Conservation (phyloP, 1,140 invertebrate species). For the Temnothorax longispinosus region DNA sequence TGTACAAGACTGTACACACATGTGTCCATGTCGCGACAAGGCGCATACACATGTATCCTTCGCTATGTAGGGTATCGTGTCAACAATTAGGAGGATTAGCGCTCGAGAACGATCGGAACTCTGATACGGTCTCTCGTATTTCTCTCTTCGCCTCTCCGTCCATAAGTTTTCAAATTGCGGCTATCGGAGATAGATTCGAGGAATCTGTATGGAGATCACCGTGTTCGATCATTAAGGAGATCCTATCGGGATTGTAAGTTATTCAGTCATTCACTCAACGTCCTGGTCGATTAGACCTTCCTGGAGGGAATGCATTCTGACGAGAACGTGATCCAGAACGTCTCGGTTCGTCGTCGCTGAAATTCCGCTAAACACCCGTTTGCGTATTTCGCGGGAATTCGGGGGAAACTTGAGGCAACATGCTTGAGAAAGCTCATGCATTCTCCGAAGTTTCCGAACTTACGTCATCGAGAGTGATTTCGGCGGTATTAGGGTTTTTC, state of each 20-base stretch:
- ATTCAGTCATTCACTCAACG: conserved; percentile 78
- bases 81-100: conserved; percentile 83
- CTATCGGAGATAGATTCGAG: conserved; percentile 47
- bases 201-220: conserved; percentile 78
- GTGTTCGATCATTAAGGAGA: conserved; percentile 84
- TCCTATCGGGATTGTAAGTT: conserved; percentile 82
- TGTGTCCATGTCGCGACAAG: neutral
- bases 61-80: conserved; percentile 74
- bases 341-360: conserved; percentile 22
- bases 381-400: neutral
- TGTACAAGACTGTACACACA: conserved; percentile 6
- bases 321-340: conserved; percentile 21
- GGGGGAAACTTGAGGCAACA: neutral
- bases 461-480: conserved; percentile 4
- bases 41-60: conserved; percentile 59
- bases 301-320: conserved; percentile 61
- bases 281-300: conserved; percentile 70
- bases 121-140: conserved; percentile 75
- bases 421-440: neutral
- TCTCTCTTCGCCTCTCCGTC: conserved; percentile 28
- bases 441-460: neutral
- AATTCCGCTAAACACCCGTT: conserved; percentile 30
- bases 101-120: conserved; percentile 74
- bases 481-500: conserved; percentile 6
- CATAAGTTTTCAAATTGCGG: conserved; percentile 62